Base-by-base conservation (phyloP, 37 sponge, comb jelly and placozoan species). In the Cladorhizidae sp. region DNA sequence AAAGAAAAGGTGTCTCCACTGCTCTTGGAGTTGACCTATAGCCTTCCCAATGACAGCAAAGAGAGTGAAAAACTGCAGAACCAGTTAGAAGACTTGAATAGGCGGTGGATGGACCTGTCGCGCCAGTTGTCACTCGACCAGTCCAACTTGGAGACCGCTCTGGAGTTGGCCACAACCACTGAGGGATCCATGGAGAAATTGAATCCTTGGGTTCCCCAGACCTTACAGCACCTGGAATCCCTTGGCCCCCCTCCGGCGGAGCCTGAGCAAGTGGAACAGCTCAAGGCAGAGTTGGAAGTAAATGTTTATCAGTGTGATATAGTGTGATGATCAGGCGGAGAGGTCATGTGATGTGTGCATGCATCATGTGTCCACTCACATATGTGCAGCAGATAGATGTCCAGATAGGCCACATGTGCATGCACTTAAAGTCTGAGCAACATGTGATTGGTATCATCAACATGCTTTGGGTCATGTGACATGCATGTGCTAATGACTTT, bases 241-340 rank as follows among this genome's bases (percentile, higher is more conserved):
- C 39, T 87, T 56, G 63, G 75, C 33, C 50, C 82, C 2, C 55
- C 77, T 39, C 91, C 91, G 25, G 35, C 83, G 39, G 91, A 90
- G 7, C 78, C 80, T 15, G 73, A 85, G 18, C 57, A 74, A 1
- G 77, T 90, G 32, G 83, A 91, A 62, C 40, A 87, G 23, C 52
- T 65, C 69, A 79, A 78, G 72, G 67, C 59, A 28, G 68, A 72
- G 40, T 39, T 91, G 21, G 88, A 91, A 69, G 92, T 45, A 45
- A 45, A 9, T 45, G 49, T 9, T 45, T 9, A n/a, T n/a, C n/a
- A n/a, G n/a, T n/a, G n/a, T n/a, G n/a, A n/a, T n/a, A n/a, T n/a
- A n/a, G n/a, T n/a, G n/a, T n/a, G n/a, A n/a, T n/a, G n/a, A n/a
- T n/a, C n/a, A n/a, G n/a, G n/a, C n/a, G n/a, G n/a, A n/a, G n/a